A percentile compares a stretch with the other conserved stretches of the same genome.
Conservation (phyloP, 2,113 vertebrate species). For the Phylloscopus trochilus region DNA sequence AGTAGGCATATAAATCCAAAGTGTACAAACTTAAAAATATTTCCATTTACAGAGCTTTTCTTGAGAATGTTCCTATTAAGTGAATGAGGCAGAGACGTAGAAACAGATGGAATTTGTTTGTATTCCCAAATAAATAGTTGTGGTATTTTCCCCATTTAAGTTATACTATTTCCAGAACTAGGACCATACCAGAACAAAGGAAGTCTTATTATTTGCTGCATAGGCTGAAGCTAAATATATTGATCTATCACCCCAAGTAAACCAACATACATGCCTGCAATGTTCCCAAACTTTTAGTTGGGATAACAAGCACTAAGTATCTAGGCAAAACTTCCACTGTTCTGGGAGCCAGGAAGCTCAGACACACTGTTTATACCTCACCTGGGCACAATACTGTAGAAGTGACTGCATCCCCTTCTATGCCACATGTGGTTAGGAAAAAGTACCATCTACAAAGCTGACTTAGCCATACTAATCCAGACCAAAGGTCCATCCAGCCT, state of each 20-base stretch:
- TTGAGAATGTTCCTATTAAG: neutral
- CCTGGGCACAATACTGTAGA: neutral
- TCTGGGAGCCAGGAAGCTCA: neutral
- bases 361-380: neutral
- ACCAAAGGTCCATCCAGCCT: neutral
- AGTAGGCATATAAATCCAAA: neutral
- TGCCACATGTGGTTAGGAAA: rapidly evolving
- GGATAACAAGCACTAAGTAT: neutral
- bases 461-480: neutral
- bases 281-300: neutral
- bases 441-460: neutral
- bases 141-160: neutral
- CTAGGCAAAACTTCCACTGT: neutral
- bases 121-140: neutral
- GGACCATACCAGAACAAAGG: neutral
- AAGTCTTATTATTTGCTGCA: neutral
- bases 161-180: neutral
- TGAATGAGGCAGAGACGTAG: neutral
- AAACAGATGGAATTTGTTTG: neutral
- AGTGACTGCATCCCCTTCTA: neutral
- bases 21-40: neutral
- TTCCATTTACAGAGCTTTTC: neutral
- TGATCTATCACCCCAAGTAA: neutral
- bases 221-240: neutral
- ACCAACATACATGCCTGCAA: neutral